Conservation (phyloP, 2,113 vertebrate species). For the Centrocercus urophasianus region DNA sequence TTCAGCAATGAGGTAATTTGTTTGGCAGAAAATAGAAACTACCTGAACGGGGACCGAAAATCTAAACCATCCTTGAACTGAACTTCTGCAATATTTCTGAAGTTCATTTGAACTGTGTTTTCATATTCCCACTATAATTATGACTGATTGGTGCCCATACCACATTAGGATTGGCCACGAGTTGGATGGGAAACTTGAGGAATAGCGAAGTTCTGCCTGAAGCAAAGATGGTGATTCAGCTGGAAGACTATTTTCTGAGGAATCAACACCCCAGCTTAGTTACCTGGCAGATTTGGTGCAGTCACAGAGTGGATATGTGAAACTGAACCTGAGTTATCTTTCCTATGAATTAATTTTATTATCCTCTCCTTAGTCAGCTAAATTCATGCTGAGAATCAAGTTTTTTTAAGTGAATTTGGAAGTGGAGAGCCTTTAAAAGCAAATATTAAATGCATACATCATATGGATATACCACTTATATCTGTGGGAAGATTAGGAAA, state of each 20-base stretch:
- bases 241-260: neutral
- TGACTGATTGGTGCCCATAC: neutral
- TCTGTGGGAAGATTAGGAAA: neutral
- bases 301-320: neutral
- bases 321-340: neutral
- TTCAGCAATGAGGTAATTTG: conserved; percentile 48
- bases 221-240: conserved; percentile 2
- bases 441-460: neutral
- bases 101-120: conserved; percentile 3
- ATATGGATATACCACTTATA: neutral
- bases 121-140: neutral
- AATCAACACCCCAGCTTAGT: neutral
- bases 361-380: neutral
- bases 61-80: neutral
- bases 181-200: neutral
- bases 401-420: neutral
- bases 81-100: neutral
- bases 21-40: conserved; percentile 56
- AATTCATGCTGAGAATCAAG: neutral
- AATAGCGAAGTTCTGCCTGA: neutral
- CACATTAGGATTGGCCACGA: neutral
- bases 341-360: neutral
- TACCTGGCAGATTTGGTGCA: neutral
- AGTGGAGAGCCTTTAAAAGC: neutral
- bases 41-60: conserved; percentile 37